Percentiles rank a stretch among this genome's conserved stretches.
Evolutionary conservation across 1,140 invertebrate genomes (phyloP).

Genomic region (Maniola jurtina): DNA sequence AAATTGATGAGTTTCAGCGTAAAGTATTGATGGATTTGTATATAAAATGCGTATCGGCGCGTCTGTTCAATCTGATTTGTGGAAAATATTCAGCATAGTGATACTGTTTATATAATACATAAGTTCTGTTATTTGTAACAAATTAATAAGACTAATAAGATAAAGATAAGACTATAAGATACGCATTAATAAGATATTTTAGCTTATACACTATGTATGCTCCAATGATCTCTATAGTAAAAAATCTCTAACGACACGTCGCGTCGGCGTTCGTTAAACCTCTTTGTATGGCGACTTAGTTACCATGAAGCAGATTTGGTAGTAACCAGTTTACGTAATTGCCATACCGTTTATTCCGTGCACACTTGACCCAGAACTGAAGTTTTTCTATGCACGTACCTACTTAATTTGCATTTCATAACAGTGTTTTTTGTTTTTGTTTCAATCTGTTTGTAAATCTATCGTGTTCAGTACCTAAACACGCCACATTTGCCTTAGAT

Average conservation of each 20-base stretch:
- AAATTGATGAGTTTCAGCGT: slow-evolving; percentile 14
- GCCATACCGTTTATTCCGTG: slow-evolving; percentile 44
- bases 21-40: slow-evolving; percentile 6
- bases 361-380: slow-evolving; percentile 44
- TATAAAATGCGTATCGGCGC: background rate
- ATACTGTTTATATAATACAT: background rate
- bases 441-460: background rate
- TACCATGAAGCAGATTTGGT: slow-evolving; percentile 25
- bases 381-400: slow-evolving; percentile 28
- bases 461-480: background rate
- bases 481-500: background rate
- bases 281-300: background rate
- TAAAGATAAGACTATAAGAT: background rate
- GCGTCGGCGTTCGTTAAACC: background rate
- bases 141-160: too few species aligned
- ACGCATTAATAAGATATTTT: too few species aligned
- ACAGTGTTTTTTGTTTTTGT: background rate
- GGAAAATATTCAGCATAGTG: background rate
- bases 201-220: too few species aligned
- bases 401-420: background rate
- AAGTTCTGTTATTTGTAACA: background rate
- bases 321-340: slow-evolving; percentile 52
- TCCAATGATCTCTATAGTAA: too few species aligned
- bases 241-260: too few species aligned
- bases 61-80: background rate